These are phyloP conservation scores for Ictalurus furcatus DNA, from an alignment of 2,113 vertebrate genomes.

Conservation along the genomic window DNA sequence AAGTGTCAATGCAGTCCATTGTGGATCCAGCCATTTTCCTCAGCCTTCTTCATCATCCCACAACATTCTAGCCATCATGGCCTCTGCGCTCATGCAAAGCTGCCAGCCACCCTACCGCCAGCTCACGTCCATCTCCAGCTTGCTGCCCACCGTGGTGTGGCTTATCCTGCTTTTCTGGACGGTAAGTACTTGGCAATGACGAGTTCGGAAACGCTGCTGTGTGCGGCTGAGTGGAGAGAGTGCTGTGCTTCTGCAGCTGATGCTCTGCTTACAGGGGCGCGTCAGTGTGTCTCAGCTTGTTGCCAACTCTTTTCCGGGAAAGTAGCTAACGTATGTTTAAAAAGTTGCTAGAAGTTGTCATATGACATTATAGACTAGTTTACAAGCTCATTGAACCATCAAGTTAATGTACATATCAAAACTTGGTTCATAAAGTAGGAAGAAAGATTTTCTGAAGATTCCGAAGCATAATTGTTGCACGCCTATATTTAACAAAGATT, in stretches of 20 bases:
- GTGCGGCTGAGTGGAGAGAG: conserved; percentile 65
- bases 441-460: neutral
- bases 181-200: conserved; percentile 76
- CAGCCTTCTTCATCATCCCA: conserved; percentile 74
- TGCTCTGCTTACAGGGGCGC: conserved; percentile 71
- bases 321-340: neutral
- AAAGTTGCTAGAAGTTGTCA: neutral
- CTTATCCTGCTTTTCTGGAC: conserved; percentile 74
- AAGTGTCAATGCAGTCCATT: conserved; percentile 74
- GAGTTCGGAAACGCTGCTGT: conserved; percentile 67
- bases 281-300: conserved; percentile 73
- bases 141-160: conserved; percentile 73
- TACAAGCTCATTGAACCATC: neutral
- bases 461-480: too few species aligned
- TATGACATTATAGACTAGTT: neutral
- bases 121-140: conserved; percentile 53
- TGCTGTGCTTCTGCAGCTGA: conserved; percentile 66
- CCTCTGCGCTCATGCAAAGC: conserved; percentile 71
- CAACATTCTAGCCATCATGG: conserved; percentile 74
- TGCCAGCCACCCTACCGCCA: neutral
- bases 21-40: conserved; percentile 72
- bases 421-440: neutral
- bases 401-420: neutral
- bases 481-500: too few species aligned
- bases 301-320: neutral